Conservation (phyloP, 2,797 vertebrate species). For the Enoplosus armatus region DNA sequence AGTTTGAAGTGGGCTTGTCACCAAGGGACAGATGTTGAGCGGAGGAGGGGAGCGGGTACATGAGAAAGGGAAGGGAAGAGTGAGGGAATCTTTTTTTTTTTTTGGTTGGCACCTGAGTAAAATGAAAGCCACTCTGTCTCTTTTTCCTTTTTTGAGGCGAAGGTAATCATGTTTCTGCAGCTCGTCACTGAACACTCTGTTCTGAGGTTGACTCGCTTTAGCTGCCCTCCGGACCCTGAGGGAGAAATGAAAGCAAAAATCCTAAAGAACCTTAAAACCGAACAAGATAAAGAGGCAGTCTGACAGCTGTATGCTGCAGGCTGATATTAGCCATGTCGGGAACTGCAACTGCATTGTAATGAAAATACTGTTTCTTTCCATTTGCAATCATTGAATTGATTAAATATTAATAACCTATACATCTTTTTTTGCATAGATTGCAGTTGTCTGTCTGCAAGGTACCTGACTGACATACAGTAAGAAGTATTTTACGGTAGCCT, state of each 20-base stretch:
- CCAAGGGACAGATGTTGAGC: constrained; percentile 73
- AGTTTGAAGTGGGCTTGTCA: constrained; percentile 81
- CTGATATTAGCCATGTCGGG: constrained; percentile 37
- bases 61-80: constrained; percentile 28
- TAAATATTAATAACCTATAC: constrained; percentile 30
- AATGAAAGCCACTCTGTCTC: constrained; percentile 74
- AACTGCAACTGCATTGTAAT: constrained; percentile 11
- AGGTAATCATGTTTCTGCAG: constrained; percentile 81
- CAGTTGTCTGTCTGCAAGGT: constrained; percentile 20
- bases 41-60: constrained; percentile 52
- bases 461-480: constrained; percentile 35
- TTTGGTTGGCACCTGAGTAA: constrained; percentile 71
- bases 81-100: constrained; percentile 46
- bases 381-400: constrained; percentile 44
- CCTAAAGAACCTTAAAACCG: constrained; percentile 63
- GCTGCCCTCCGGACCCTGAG: constrained; percentile 70
- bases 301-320: constrained; percentile 58
- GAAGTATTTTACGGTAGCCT: constrained; percentile 23
- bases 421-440: constrained; percentile 18
- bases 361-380: constrained; percentile 33
- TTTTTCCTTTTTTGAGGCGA: constrained; percentile 73
- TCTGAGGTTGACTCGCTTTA: constrained; percentile 70
- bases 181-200: constrained; percentile 73
- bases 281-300: constrained; percentile 47
- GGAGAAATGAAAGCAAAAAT: constrained; percentile 78